Base-by-base conservation (phyloP, 2,888 invertebrate genomes). In the Cerastoderma edule region DNA sequence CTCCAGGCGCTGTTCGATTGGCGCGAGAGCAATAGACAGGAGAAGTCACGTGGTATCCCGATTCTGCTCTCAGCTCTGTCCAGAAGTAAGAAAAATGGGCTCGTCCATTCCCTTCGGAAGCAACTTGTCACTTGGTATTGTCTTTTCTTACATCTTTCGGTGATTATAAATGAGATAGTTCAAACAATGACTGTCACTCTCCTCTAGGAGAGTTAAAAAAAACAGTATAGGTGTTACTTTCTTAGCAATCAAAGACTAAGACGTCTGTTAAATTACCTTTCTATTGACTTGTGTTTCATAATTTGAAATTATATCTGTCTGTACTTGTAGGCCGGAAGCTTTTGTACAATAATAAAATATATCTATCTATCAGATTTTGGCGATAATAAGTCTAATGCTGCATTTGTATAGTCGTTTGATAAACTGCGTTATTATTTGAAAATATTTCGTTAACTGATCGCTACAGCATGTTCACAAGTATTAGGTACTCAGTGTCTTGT, bases 1-100 rank as follows among this genome's bases (percentile, higher is more conserved):
- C 27, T 44, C n/a, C 64, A 77, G 76, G 22, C 72, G 30, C 53
- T 72, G 30, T 77, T 77, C 63, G 76, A 77, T 10, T 77, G 76
- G 76, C 56, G 72, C n/a, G 76, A 77, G 27, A 64, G 65, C 6
- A 54, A 72, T 24, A 44, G 56, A 28, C 44, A 46, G 8, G 57
- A 72, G 60, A 68, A 46, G 28, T 72, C 72, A 57, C 72, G 76
- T 53, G 76, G 76, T 53, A 10, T 77, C 19, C 76, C 76, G 6
- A 33, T 68, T 5, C 13, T 77, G 24, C 24, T 77, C 22, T 65
- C 72, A 1, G 72, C 72, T 6, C 50, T 77, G n/a, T 65, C 53
- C 44, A 32, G 69, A 16, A 63, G 72, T 46, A 60, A 65, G 19
- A 65, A 35, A 60, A 22, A 65, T 0, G 53, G 32, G 1, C 22